Conservation (phyloP, 2,797 vertebrate genomes). For the Taenioides sp. region DNA sequence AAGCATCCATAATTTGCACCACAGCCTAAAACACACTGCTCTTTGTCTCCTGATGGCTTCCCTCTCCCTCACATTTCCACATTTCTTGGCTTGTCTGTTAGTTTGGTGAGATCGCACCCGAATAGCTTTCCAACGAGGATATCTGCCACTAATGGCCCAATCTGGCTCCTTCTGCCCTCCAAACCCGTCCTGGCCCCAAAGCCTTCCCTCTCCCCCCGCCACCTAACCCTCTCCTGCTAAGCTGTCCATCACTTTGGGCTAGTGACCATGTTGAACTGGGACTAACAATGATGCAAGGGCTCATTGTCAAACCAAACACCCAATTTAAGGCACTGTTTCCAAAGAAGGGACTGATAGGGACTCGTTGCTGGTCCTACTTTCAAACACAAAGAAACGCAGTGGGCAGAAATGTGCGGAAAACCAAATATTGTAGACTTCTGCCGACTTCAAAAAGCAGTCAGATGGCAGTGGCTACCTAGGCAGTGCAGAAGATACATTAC, state of each 20-base stretch:
- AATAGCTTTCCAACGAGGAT: constrained; percentile 57
- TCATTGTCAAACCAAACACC: constrained; percentile 54
- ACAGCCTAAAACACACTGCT: constrained; percentile 8
- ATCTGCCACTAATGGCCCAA: constrained; percentile 58
- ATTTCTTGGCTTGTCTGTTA: constrained; percentile 37
- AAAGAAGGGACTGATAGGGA: constrained; percentile 54
- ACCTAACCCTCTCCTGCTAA: background rate
- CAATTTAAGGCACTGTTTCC: constrained; percentile 63
- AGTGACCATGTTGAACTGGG: constrained; percentile 30
- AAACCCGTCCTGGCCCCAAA: constrained; percentile 13
- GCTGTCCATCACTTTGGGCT: constrained; percentile 49
- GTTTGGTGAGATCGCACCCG: constrained; percentile 69
- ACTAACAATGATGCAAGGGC: constrained; percentile 38
- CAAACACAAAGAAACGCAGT: constrained; percentile 64
- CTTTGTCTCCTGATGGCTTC: constrained; percentile 29
- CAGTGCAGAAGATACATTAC: constrained; percentile 59
- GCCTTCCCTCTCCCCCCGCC: constrained; percentile 13
- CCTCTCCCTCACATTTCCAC: constrained; percentile 31
- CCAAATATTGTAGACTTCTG: constrained; percentile 71
- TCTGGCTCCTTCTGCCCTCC: constrained; percentile 51
- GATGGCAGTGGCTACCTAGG: constrained; percentile 65
- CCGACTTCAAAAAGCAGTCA: constrained; percentile 70
- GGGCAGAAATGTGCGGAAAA: constrained; percentile 63
- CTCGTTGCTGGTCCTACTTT: constrained; percentile 63
- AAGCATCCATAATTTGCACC: background rate